Percentiles rank a stretch among this genome's conserved stretches.
Evolutionary conservation across 2,797 vertebrate genomes (phyloP).

Genomic region (Scleropages formosus): DNA sequence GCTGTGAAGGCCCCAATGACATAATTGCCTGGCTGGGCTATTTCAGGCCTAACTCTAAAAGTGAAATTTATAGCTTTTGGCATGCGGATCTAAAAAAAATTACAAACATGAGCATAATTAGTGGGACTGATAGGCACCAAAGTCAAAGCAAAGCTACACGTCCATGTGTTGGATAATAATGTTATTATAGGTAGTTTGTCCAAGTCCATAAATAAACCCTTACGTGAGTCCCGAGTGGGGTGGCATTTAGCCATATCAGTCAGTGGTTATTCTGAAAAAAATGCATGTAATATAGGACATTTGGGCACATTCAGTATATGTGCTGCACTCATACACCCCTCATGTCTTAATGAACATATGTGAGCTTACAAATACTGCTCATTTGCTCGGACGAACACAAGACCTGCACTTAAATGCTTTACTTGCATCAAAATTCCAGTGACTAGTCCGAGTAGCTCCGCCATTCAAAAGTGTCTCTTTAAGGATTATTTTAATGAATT

Average conservation of each 20-base stretch:
- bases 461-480: no score
- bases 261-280: conserved; percentile 16
- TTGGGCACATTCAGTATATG: no score
- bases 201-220: conserved; percentile 43
- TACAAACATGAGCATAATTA: conserved; percentile 41
- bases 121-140: conserved; percentile 35
- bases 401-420: no score
- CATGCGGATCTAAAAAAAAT: conserved; percentile 46
- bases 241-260: conserved; percentile 42
- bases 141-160: conserved; percentile 27
- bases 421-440: no score
- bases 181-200: conserved; percentile 40
- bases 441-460: no score
- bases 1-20: conserved; percentile 29
- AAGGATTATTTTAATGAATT: no score
- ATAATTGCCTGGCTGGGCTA: conserved; percentile 42
- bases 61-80: conserved; percentile 45
- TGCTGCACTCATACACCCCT: no score
- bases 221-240: conserved; percentile 51
- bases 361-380: no score
- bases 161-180: conserved; percentile 46
- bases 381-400: no score
- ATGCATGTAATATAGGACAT: no score
- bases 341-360: no score
- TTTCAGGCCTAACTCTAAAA: conserved; percentile 35